Conservation (phyloP, 2,797 vertebrate species). For the Synanceia verrucosa region DNA sequence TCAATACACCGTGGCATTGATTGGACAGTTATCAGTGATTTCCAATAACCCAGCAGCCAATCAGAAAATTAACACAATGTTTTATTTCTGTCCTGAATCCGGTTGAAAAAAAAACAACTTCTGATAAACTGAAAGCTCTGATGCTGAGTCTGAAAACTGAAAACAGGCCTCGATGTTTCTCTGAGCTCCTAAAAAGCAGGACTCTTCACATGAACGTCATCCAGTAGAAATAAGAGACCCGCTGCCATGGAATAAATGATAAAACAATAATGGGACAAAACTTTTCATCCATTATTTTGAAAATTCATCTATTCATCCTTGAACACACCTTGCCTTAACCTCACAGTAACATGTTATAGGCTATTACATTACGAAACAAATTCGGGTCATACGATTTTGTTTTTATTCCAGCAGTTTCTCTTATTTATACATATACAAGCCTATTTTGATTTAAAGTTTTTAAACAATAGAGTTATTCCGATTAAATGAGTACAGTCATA, state of each 20-base stretch:
- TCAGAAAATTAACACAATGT: neutral
- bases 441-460: too few relatives aligned
- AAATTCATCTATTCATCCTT: neutral
- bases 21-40: neutral
- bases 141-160: fast-evolving
- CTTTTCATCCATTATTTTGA: neutral
- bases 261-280: neutral
- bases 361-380: too few relatives aligned
- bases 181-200: too few relatives aligned
- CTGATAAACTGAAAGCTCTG: neutral
- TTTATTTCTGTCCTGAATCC: neutral
- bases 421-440: too few relatives aligned
- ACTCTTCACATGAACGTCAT: neutral
- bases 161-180: neutral
- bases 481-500: too few relatives aligned
- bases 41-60: neutral
- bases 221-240: neutral
- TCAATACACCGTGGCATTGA: neutral
- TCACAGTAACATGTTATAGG: too few relatives aligned
- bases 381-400: too few relatives aligned
- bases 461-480: too few relatives aligned
- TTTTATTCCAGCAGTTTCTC: too few relatives aligned
- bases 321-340: neutral
- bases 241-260: neutral
- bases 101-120: neutral